phyloP scores from a whole-genome alignment of 2,113 vertebrate genomes.

The Aptenodytes forsteri region DNA sequence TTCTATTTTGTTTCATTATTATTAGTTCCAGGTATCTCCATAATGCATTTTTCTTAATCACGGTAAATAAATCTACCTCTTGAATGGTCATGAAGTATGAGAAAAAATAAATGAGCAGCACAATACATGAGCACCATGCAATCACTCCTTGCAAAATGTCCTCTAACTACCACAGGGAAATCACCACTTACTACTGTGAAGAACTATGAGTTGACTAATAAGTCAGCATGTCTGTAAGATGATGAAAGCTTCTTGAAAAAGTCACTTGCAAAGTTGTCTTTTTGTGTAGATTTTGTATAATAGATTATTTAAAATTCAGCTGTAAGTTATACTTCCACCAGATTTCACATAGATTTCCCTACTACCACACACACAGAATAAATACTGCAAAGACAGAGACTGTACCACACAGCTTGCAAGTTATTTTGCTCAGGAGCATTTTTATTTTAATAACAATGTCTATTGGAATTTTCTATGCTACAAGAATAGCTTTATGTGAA shows the following conservation, averaged over 20 bases:
- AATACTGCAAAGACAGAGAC: neutral
- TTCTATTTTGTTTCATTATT: neutral
- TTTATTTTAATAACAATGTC: slow-evolving; percentile 54
- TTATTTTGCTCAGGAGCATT: slow-evolving; percentile 36
- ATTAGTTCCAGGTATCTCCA: neutral
- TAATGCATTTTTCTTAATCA: neutral
- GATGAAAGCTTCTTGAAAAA: neutral
- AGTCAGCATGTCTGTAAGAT: neutral
- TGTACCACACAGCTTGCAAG: neutral
- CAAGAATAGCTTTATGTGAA: slow-evolving; percentile 53
- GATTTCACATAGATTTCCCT: neutral
- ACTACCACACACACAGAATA: neutral
- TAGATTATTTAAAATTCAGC: neutral
- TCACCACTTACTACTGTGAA: neutral
- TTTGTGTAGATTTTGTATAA: neutral
- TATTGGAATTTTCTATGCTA: slow-evolving; percentile 50
- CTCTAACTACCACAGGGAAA: neutral
- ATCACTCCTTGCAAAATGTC: neutral
- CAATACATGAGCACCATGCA: neutral
- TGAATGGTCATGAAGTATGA: neutral
- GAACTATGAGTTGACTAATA: neutral
- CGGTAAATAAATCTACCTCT: neutral
- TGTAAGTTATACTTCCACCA: neutral
- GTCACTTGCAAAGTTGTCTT: neutral
- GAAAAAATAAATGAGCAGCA: neutral